Evolutionary conservation across 2,797 vertebrate genomes (phyloP).

Genomic region (Aplochiton taeniatus): DNA sequence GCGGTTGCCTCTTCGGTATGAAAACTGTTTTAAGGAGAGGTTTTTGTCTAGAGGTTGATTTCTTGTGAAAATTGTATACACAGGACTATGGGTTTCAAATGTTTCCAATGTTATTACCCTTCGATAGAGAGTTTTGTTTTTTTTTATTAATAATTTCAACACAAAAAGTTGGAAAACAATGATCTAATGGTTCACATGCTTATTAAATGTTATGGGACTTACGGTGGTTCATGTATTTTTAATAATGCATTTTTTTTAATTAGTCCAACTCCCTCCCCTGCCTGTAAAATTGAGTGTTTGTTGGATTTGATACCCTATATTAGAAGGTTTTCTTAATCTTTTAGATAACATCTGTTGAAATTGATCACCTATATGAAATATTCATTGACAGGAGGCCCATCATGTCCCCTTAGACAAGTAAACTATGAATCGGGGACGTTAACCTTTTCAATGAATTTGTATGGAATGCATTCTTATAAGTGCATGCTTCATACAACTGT

Average conservation of each 20-base stretch:
- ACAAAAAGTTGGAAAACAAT: slow-evolving; percentile 41
- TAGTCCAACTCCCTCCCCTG: slow-evolving; percentile 48
- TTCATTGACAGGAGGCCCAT: too few relatives aligned
- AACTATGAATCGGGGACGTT: slow-evolving; percentile 4
- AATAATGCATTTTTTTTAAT: slow-evolving; percentile 69
- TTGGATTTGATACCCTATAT: slow-evolving; percentile 38
- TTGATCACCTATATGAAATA: too few relatives aligned
- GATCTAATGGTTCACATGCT: slow-evolving; percentile 47
- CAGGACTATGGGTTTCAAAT: too few relatives aligned
- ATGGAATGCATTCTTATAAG: slow-evolving; percentile 20
- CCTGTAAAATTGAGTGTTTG: slow-evolving; percentile 60
- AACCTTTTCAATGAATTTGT: slow-evolving; percentile 32
- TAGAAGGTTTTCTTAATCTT: too few relatives aligned
- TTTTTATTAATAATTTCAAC: slow-evolving; percentile 26
- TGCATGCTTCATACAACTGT: slow-evolving; percentile 31
- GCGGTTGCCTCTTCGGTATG: too few relatives aligned
- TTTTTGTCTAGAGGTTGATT: too few relatives aligned
- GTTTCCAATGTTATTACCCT: not conserved
- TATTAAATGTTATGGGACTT: slow-evolving; percentile 56
- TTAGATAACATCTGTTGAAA: too few relatives aligned
- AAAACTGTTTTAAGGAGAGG: too few relatives aligned
- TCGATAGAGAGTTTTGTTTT: slow-evolving; percentile 15
- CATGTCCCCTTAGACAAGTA: too few relatives aligned
- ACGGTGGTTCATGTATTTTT: slow-evolving; percentile 62
- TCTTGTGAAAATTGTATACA: too few relatives aligned